Percentiles rank a stretch among this genome's conserved stretches.
Evolutionary conservation across 1,140 invertebrate species (phyloP).

Genomic region (Uloborus diversus): DNA sequence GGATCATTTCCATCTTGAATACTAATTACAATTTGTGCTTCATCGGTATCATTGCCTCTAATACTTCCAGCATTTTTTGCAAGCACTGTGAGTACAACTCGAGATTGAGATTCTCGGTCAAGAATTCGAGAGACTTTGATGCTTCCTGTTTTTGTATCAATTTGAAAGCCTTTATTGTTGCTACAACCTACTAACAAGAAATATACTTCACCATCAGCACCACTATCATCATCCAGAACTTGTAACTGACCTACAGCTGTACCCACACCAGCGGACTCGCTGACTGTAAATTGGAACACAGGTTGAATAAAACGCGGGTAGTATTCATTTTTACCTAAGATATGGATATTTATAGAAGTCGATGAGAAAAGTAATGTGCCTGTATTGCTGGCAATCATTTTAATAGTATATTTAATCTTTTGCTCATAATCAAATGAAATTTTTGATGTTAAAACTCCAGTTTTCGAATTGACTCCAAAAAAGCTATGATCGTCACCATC

Average conservation of each 20-base stretch:
- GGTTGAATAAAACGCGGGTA: conserved; percentile 90
- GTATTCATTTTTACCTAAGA: conserved; percentile 91
- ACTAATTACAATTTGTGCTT: conserved; percentile 90
- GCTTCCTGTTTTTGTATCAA: conserved; percentile 84
- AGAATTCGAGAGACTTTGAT: conserved; percentile 83
- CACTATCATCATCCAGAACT: conserved; percentile 90
- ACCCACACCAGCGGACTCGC: conserved; percentile 88
- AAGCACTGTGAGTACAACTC: conserved; percentile 88
- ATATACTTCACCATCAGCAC: conserved; percentile 90
- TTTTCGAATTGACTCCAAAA: conserved; percentile 79
- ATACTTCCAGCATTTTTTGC: conserved; percentile 95
- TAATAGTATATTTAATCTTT: conserved; percentile 77
- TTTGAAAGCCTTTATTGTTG: conserved; percentile 89
- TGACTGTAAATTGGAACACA: conserved; percentile 92
- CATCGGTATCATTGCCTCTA: conserved; percentile 92
- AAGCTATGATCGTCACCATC: conserved; percentile 75
- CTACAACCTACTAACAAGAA: conserved; percentile 93
- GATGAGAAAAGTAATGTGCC: conserved; percentile 81
- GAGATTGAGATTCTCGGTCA: conserved; percentile 89
- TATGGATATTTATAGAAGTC: conserved; percentile 77
- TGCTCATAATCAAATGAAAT: conserved; percentile 90
- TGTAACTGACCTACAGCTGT: conserved; percentile 85
- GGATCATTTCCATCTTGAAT: conserved; percentile 97
- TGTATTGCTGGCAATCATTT: conserved; percentile 87
- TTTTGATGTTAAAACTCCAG: conserved; percentile 80